Base-by-base conservation (phyloP, 2,888 invertebrate genomes). In the Rosalia funebris region DNA sequence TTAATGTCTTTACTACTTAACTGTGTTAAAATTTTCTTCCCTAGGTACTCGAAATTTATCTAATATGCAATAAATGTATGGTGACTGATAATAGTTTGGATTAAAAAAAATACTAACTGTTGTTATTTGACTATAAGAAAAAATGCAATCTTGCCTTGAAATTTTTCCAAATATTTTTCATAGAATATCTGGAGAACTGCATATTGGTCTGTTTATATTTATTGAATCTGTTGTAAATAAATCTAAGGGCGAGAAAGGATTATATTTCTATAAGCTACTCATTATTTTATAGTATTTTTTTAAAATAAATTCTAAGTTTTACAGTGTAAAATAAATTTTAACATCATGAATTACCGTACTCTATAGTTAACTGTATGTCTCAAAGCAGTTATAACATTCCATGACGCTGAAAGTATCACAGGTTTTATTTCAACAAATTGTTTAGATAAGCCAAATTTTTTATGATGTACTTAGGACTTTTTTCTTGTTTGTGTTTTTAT, bases 131-230 rank as follows among this genome's bases (percentile, higher is more conserved):
- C 50, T 63, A 56, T 56, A 36, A 44, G 47, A 36, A 66, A 48
- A 65, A 64, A 72, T 71, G 67, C 71, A 71, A 70, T 73, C 73
- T 74, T 74, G 74, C 74, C 74, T 73, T 73, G 63, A 62, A 60
- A 59, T 41, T 58, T 55, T 60, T 57, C 59, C 53, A 53, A 45
- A 45, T 41, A 55, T 48, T 50, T 48, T 54, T 47, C 50, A 48
- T 52, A 60, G 58, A 39, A 45, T 37, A 11, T 45, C 36, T 39
- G 57, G 55, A 62, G 56, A 65, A 53, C 50, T 50, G 45, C 55
- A 46, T 45, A 50, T 53, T 52, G 17, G 44, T 59, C 53, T 62
- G 53, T 65, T 62, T 62, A 41, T 62, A 65, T 62, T 61, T 63
- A 58, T 58, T 63, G 54, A 63, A 57, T 46, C 58, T 66, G 54